Evolutionary conservation across 2,888 invertebrate species (phyloP).

Genomic region (Dyspetes luteomarginatus): DNA sequence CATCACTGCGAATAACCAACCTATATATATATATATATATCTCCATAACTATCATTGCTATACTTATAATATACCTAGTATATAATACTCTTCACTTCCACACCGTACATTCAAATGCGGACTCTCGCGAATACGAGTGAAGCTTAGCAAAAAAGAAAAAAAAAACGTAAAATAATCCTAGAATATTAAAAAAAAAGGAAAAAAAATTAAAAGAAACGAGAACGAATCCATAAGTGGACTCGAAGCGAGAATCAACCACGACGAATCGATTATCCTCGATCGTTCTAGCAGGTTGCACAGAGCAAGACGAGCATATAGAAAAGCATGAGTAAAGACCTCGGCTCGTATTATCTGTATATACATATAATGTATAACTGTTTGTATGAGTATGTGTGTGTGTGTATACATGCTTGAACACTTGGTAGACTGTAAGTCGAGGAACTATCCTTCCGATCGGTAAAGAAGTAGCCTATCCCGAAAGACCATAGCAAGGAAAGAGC

Average conservation of each 20-base stretch:
- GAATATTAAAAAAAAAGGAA: conserved; percentile 51
- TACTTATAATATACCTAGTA: no score
- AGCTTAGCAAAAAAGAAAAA: conserved; percentile 15
- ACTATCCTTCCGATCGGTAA: conserved; percentile 40
- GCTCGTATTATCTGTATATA: conserved; percentile 4
- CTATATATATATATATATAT: not conserved
- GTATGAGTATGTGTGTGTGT: not conserved
- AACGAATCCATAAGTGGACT: conserved; percentile 79
- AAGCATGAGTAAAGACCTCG: not conserved
- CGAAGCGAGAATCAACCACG: conserved; percentile 74
- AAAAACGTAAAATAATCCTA: conserved; percentile 69
- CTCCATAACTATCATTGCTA: not conserved
- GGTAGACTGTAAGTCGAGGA: conserved; percentile 1
- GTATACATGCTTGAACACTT: conserved; percentile 18
- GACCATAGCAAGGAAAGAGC: conserved; percentile 12
- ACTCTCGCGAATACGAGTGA: not conserved
- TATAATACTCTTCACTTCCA: no score
- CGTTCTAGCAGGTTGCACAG: conserved; percentile 64
- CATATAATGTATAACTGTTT: no score
- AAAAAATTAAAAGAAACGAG: conserved; percentile 69
- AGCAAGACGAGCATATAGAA: not conserved
- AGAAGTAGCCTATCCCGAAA: conserved; percentile 36
- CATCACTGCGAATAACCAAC: conserved; percentile 46
- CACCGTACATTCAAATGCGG: not conserved
- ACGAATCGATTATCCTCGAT: conserved; percentile 77